A percentile compares a stretch with the other conserved stretches of the same genome.
Evolutionary conservation across 2,113 vertebrate species (phyloP).

Genomic region (Gadus chalcogrammus): DNA sequence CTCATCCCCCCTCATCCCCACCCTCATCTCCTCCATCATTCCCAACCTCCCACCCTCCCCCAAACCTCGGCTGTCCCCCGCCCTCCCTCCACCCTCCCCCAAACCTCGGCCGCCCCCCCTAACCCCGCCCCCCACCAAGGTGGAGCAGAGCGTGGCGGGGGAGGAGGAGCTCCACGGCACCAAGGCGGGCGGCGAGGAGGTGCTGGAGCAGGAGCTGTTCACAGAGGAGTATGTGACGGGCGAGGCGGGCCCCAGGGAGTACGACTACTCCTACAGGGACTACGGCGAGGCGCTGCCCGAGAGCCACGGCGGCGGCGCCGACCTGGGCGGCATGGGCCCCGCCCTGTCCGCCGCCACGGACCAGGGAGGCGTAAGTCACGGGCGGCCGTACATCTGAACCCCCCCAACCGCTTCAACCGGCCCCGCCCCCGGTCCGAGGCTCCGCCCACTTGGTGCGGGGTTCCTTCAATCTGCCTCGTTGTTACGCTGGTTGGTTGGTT

Average conservation of each 20-base stretch:
- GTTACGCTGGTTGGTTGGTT: no score
- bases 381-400: constrained; percentile 25
- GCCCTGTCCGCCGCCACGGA: constrained; percentile 83
- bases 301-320: constrained; percentile 57
- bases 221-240: constrained; percentile 76
- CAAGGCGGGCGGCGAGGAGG: constrained; percentile 58
- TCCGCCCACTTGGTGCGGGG: no score
- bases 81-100: background rate
- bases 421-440: no score
- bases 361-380: constrained; percentile 86
- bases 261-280: constrained; percentile 85
- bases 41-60: background rate
- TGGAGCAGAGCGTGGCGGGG: constrained; percentile 49
- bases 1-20: no score
- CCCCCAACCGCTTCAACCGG: constrained; percentile 44
- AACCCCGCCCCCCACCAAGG: constrained; percentile 47
- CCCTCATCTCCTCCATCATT: no score
- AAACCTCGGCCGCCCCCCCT: background rate
- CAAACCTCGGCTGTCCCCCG: background rate
- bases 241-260: constrained; percentile 74
- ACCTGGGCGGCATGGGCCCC: constrained; percentile 83
- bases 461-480: no score
- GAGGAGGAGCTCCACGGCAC: constrained; percentile 56
- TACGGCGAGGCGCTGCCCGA: constrained; percentile 70
- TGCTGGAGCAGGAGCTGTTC: constrained; percentile 61